A percentile compares a stretch with the other conserved stretches of the same genome.
Evolutionary conservation across 2,113 vertebrate species (phyloP).

Genomic region (Oreochromis aureus): DNA sequence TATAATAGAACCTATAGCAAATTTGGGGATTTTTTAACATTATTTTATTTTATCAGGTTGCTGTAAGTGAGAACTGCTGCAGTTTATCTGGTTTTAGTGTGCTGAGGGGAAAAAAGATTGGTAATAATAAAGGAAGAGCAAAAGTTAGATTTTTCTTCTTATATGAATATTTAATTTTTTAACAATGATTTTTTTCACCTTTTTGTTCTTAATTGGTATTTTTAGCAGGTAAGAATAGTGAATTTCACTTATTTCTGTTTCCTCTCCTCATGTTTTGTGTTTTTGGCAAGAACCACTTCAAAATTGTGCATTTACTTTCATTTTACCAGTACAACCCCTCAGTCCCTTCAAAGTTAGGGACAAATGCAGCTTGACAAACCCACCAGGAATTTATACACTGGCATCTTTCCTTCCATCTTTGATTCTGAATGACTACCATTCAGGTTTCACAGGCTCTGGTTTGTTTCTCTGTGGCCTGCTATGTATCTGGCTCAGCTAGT

Average conservation of each 20-base stretch:
- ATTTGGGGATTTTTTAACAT: background rate
- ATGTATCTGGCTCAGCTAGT: conserved; percentile 36
- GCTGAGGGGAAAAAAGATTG: background rate
- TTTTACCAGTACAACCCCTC: background rate
- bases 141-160: background rate
- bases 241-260: background rate
- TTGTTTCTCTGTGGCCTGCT: background rate
- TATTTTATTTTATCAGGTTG: background rate
- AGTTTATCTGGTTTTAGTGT: background rate
- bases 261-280: rapidly evolving
- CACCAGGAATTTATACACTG: background rate
- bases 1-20: rapidly evolving
- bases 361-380: background rate
- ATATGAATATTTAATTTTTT: background rate
- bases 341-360: background rate
- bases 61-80: rapidly evolving
- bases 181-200: background rate
- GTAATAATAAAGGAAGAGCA: background rate
- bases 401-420: background rate
- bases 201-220: background rate
- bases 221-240: background rate
- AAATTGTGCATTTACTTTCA: background rate
- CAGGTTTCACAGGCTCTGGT: conserved; percentile 10
- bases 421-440: conserved; percentile 25
- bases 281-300: background rate